Evolutionary conservation across 23 tunicate species (phyloP), one percentile per base, ranked within the genome.

Genomic region (Diplosoma virens): DNA sequence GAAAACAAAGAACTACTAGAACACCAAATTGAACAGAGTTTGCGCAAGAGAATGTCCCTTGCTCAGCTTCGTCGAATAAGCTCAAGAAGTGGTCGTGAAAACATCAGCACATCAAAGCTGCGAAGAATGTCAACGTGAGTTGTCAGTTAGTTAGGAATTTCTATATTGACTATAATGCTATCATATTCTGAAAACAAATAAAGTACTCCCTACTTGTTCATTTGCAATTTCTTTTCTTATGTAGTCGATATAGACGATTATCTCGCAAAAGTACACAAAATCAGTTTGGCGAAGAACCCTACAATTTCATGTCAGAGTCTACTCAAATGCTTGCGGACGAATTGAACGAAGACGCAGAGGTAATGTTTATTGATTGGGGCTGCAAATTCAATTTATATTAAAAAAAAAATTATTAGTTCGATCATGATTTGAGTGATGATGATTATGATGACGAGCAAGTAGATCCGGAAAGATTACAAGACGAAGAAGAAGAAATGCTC

Each of bases 401-500:
- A 20, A 16, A 16, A 11, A 20, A 56, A 56, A 11, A 11, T 56
- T 41, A 14, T 41, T 23, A 67, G 74, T 67, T 34, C 36, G 74
- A 67, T 7, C 34, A 25, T 6, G 60, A 47, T 48, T 2, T 72
- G 35, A 72, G 78, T 72, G 78, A 72, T 50, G 78, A 72, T 29
- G 68, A 79, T 1, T 67, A 74, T 25, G 75, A 74, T 20, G 87
- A 82, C 22, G 66, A 79, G 0, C 75, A 58, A n/a, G 78, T 77
- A 0, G 87, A 77, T n/a, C 53, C 32, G 46, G 87, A 82, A 24
- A 55, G 87, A 50, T 32, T 82, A 67, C 71, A 73, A 54, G 87
- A 81, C 2, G 84, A 79, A 33, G 87, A 82, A 75, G 84, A 79
- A 33, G 96, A 83, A 59, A 77, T 71, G 84, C 56, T 87, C 46